phyloP scores from a whole-genome alignment of 2,888 invertebrate species.

The Lordiphosa andalusiaca region DNA sequence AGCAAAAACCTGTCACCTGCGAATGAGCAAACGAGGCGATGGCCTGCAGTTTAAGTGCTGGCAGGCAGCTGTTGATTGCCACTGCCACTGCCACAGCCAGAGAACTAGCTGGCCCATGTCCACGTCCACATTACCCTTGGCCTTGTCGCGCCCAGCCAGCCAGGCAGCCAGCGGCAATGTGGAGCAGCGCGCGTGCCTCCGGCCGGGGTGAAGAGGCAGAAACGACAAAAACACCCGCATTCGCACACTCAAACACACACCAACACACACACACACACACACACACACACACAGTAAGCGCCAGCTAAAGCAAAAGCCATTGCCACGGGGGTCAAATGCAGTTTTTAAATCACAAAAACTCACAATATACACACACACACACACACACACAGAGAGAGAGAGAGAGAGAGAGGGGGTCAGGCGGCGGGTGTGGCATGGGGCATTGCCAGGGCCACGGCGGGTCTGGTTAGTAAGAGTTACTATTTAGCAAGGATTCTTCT shows the following conservation, averaged over 20 bases:
- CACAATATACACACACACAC: slow-evolving; percentile 31
- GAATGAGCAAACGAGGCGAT: slow-evolving; percentile 1
- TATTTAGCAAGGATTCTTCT: background rate
- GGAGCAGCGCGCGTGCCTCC: slow-evolving; percentile 1
- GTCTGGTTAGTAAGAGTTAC: background rate
- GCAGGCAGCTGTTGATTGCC: slow-evolving; percentile 11
- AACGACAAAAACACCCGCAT: slow-evolving; percentile 4
- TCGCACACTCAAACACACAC: background rate
- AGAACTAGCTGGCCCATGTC: background rate
- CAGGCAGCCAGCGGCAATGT: slow-evolving; percentile 10
- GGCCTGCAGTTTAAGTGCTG: slow-evolving; percentile 1
- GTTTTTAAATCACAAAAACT: slow-evolving; percentile 49
- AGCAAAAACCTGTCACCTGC: slow-evolving; percentile 15
- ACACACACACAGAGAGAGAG: background rate
- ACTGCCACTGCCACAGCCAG: slow-evolving; percentile 1
- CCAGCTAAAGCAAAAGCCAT: slow-evolving; percentile 29
- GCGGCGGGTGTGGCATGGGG: background rate
- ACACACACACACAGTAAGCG: background rate
- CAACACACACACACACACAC: background rate
- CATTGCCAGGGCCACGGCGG: slow-evolving; percentile 7
- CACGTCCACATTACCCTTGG: slow-evolving; percentile 7
- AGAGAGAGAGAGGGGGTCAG: no score
- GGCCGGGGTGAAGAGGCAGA: slow-evolving; percentile 2
- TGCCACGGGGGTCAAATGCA: slow-evolving; percentile 43
- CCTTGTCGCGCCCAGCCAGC: slow-evolving; percentile 12